These are phyloP conservation scores for Tretioscincus oriximinensis DNA, from an alignment of 2,113 vertebrate species.

Conservation along the genomic window DNA sequence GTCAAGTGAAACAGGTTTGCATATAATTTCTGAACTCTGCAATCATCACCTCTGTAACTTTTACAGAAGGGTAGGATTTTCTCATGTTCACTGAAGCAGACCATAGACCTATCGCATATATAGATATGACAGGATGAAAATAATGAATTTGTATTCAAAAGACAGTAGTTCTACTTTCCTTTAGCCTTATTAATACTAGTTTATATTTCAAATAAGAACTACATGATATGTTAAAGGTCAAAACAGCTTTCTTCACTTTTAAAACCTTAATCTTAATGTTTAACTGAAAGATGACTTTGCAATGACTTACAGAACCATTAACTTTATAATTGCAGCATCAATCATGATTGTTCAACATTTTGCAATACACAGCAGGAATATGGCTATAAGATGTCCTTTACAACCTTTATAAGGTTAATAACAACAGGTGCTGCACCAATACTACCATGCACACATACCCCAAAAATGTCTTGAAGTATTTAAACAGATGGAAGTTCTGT, in stretches of 20 bases:
- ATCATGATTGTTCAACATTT: conserved; percentile 15
- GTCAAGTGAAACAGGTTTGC: not conserved
- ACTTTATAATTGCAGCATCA: conserved; percentile 7
- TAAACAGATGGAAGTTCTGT: not conserved
- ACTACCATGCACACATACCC: not conserved
- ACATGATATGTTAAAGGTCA: not conserved
- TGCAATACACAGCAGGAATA: conserved; percentile 13
- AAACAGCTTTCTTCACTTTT: rapidly evolving
- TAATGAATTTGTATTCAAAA: conserved; percentile 28
- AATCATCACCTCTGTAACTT: not conserved
- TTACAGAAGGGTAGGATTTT: not conserved
- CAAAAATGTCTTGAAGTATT: not conserved
- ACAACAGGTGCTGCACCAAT: not conserved
- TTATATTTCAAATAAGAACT: conserved; percentile 6
- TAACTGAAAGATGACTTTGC: conserved; percentile 32
- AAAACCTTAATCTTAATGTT: conserved; percentile 12
- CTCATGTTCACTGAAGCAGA: not conserved
- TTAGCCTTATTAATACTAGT: conserved; percentile 19
- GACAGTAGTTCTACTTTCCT: not conserved
- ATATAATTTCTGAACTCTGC: not conserved
- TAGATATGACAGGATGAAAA: conserved; percentile 10
- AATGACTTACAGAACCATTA: conserved; percentile 21
- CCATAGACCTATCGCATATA: not conserved
- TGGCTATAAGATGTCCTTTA: not conserved
- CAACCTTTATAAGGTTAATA: conserved; percentile 8